These are phyloP conservation scores for Plagodis dolabraria DNA, from an alignment of 2,888 invertebrate genomes.

Conservation along the genomic window DNA sequence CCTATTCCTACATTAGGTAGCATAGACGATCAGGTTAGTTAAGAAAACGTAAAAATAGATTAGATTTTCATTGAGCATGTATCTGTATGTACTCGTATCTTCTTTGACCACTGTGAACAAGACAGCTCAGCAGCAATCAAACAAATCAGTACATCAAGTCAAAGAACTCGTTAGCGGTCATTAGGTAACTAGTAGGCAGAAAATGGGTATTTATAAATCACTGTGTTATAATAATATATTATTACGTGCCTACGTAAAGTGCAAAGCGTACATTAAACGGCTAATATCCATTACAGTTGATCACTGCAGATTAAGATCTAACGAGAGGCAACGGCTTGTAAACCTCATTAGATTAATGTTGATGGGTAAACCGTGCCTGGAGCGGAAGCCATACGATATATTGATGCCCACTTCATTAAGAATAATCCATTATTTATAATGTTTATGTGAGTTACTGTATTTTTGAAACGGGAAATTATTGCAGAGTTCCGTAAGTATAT, in stretches of 20 bases:
- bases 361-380: slow-evolving; percentile 16
- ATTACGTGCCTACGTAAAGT: slow-evolving; percentile 20
- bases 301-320: slow-evolving; percentile 26
- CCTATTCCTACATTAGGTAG: no score
- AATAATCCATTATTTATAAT: slow-evolving; percentile 5
- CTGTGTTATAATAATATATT: slow-evolving; percentile 22
- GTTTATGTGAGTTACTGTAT: slow-evolving; percentile 3
- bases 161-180: slow-evolving; percentile 24
- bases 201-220: slow-evolving; percentile 26
- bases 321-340: slow-evolving; percentile 8
- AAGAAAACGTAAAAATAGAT: no score
- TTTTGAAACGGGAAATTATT: slow-evolving; percentile 2
- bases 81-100: no score
- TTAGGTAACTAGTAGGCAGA: slow-evolving; percentile 11
- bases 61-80: no score
- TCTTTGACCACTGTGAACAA: no score
- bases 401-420: slow-evolving; percentile 18
- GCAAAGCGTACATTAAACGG: slow-evolving; percentile 25
- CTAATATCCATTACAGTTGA: slow-evolving; percentile 28
- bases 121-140: slow-evolving; percentile 1
- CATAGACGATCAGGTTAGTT: no score
- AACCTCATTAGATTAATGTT: slow-evolving; percentile 25
- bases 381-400: slow-evolving; percentile 26
- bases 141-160: slow-evolving; percentile 14
- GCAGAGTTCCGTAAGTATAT: no score